These are phyloP conservation scores for Phania funesta DNA, from an alignment of 2,888 invertebrate genomes.

Conservation along the genomic window DNA sequence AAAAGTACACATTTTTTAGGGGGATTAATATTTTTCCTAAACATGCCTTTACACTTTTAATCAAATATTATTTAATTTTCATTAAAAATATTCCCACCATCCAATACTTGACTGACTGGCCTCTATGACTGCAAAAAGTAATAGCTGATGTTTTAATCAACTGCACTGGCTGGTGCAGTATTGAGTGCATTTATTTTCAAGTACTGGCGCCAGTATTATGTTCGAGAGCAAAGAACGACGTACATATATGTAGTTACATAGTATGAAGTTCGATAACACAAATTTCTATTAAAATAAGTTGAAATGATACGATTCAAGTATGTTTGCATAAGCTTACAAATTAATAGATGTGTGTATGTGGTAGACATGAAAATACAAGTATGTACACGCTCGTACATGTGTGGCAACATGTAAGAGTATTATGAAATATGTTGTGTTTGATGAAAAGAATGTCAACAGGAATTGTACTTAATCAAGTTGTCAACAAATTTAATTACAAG, in stretches of 20 bases:
- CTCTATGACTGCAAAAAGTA: conserved; percentile 12
- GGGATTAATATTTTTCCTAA: too few species aligned
- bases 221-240: not conserved
- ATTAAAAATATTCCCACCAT: too few species aligned
- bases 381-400: not conserved
- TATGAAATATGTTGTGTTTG: conserved; percentile 17
- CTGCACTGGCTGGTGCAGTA: not conserved
- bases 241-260: too few species aligned
- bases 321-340: not conserved
- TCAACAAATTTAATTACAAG: conserved; percentile 62
- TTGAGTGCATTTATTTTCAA: conserved; percentile 5
- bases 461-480: conserved; percentile 62
- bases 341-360: not conserved
- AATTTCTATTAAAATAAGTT: conserved; percentile 31
- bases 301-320: not conserved
- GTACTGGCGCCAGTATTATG: conserved; percentile 60
- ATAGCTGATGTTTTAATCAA: not conserved
- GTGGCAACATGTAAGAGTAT: conserved; percentile 1
- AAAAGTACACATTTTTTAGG: too few species aligned
- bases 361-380: not conserved
- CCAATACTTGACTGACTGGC: not conserved
- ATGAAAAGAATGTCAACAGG: conserved; percentile 57
- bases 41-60: too few species aligned
- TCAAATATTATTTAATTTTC: too few species aligned
- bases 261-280: conserved; percentile 21